Base-by-base conservation (phyloP, 2,113 vertebrate species). In the Limanda limanda region DNA sequence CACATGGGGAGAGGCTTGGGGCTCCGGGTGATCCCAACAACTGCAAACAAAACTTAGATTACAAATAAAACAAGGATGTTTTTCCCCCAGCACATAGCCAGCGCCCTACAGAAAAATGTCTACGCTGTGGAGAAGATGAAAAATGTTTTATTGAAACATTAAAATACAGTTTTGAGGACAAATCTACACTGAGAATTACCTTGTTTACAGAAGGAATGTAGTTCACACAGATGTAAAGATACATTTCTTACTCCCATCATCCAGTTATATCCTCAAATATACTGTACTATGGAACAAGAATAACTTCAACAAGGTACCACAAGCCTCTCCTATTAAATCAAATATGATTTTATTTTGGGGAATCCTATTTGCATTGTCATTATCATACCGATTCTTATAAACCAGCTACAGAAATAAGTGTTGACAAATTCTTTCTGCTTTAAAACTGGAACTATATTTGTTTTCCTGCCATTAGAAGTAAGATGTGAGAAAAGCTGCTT, bases 1-100 rank as follows among this genome's bases (percentile, higher is more conserved):
- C 89, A 92, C 92, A 93, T 88, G 91, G 42, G 52, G 40, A 66
- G 66, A 76, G 9, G 81, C 90, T 76, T 17, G 21, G 51, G 86
- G 86, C 86, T 74, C 60, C 68, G 3, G 20, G 2, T 60, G 73
- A 71, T 78, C 5, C 1, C 27, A 55, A 56, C 20, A 25, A 61
- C 57, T 55, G 35, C 20, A 79, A 52, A 60, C 23, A 75, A 61
- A 55, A 59, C 17, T 65, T 40, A 68, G 76, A 24, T 5, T n/a
- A 75, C 7, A 27, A 74, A 56, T 21, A 70, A 75, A 54, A 47
- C 24, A 51, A 25, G 1, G 1, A 56, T 10, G n/a, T 52, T 52
- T 40, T 20, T 51, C 0, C 20, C 3, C 45, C 14, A 55, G 27
- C 10, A 12, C 13, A 63, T 62, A 35, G 27, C 20, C 64, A 77